A percentile compares a stretch with the other conserved stretches of the same genome.
Conservation (phyloP, 1,140 invertebrate genomes). For the Homalodisca vitripennis region DNA sequence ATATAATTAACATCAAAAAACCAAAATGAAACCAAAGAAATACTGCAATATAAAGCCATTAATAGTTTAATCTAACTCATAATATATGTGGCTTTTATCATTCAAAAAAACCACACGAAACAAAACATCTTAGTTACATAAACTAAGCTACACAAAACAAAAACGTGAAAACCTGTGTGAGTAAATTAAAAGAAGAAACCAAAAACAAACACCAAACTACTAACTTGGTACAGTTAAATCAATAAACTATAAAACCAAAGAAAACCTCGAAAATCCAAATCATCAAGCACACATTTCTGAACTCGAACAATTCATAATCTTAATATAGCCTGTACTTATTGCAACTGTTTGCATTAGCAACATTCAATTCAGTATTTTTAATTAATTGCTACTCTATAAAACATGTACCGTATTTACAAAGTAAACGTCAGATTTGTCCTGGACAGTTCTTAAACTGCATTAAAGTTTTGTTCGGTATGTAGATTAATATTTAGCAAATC, state of each 20-base stretch:
- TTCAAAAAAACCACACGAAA: slow-evolving; percentile 12
- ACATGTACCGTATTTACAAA: slow-evolving; percentile 20
- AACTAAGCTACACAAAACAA: slow-evolving; percentile 19
- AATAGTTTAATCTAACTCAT: too few species aligned
- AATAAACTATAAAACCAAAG: slow-evolving; percentile 20
- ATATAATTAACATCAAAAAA: slow-evolving; percentile 11
- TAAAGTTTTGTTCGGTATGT: neutral
- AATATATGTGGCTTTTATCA: too few species aligned
- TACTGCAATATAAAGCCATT: neutral
- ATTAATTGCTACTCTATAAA: slow-evolving; percentile 7
- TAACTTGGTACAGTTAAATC: slow-evolving; percentile 11
- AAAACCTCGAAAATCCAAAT: slow-evolving; percentile 3
- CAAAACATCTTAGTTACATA: slow-evolving; percentile 7
- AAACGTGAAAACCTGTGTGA: slow-evolving; percentile 3
- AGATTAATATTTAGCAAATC: slow-evolving; percentile 1
- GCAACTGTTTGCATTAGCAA: neutral
- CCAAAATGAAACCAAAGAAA: neutral
- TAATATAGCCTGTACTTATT: slow-evolving; percentile 9
- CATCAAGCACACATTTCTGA: neutral
- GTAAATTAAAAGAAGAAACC: slow-evolving; percentile 21
- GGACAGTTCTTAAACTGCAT: neutral
- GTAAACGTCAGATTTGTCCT: neutral
- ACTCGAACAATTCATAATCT: neutral
- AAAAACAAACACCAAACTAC: slow-evolving; percentile 20
- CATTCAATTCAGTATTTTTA: too few species aligned